Base-by-base conservation (phyloP, 2,113 vertebrate genomes). In the Perca flavescens region DNA sequence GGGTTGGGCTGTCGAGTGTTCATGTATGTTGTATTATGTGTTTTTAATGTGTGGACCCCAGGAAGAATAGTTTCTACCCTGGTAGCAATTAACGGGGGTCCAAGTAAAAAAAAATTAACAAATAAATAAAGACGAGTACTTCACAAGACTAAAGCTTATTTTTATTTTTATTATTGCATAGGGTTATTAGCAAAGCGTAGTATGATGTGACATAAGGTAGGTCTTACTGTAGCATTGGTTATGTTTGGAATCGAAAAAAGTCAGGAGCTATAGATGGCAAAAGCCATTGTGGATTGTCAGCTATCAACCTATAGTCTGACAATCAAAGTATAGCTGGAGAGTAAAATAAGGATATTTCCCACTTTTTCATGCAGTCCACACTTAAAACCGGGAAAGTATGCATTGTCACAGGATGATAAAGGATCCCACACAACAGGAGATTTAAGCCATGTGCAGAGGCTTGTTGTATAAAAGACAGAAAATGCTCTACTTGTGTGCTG, bases 381-480 rank as follows among this genome's bases (percentile, higher is more conserved):
- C 21, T 63, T 77, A 11, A 77, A 74, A 47, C 19, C n/a, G 60
- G 36, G 53, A 80, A 54, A 46, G 70, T 34, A n/a, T 22, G 62
- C 40, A 68, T 67, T 75, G 58, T 49, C 69, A 83, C 57, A 70
- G 2, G 36, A 36, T 66, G 52, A 77, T 88, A 78, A 75, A 80
- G 19, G 43, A 80, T 50, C 79, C 7, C 47, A 67, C 47, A 67
- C 66, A 82, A 47, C 16, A 61, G 57, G 70, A 82, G 79, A 86
- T 84, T 61, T 62, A 80, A 86, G 53, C 54, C 79, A 89, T 65
- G 60, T 68, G 68, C 73, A 85, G n/a, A 66, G 43, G 19, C 56
- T 79, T 87, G 63, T 74, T 74, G 77, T 68, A 74, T 53, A 73
- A 83, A 86, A 67, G 28, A 72, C 36, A 71, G 34, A 83, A 84